phyloP scores from a whole-genome alignment of 1,140 invertebrate species.

The Drosophila guanche region DNA sequence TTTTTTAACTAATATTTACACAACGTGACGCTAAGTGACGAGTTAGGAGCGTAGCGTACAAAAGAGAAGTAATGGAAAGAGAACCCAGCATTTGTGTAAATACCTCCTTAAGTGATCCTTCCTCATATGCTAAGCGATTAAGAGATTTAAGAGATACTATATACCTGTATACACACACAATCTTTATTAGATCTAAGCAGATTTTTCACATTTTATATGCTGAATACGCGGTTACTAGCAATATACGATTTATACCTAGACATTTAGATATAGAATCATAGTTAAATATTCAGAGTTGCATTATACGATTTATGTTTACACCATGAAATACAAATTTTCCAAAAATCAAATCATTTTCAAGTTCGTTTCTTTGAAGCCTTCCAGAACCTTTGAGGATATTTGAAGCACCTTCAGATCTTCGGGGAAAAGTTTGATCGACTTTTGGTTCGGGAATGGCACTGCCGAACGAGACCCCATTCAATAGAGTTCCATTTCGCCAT shows the following conservation, averaged over 20 bases:
- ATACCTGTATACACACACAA: constrained; percentile 33
- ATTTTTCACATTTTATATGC: constrained; percentile 73
- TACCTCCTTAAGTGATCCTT: constrained; percentile 80
- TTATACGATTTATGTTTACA: constrained; percentile 74
- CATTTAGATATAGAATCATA: constrained; percentile 32
- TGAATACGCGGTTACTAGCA: constrained; percentile 60
- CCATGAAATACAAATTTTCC: constrained; percentile 43
- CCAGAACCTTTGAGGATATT: too few relatives aligned
- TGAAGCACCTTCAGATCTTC: too few relatives aligned
- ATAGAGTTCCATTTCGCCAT: not conserved
- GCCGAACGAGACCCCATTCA: too few relatives aligned
- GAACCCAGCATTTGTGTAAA: constrained; percentile 72
- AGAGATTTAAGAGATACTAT: constrained; percentile 62
- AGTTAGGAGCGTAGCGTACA: constrained; percentile 27
- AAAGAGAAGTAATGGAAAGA: constrained; percentile 7
- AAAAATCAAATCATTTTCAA: constrained; percentile 18
- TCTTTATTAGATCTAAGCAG: constrained; percentile 35
- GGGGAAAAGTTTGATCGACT: too few relatives aligned
- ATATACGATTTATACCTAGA: constrained; percentile 68
- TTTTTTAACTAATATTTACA: constrained; percentile 78
- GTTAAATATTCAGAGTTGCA: constrained; percentile 71
- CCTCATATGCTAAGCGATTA: constrained; percentile 78
- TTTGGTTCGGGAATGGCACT: not conserved
- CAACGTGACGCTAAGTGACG: constrained; percentile 58
- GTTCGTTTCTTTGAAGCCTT: not conserved